A percentile compares a stretch with the other conserved stretches of the same genome.
phyloP scores from a whole-genome alignment of 1,140 invertebrate genomes.

The Hetaerina americana region DNA sequence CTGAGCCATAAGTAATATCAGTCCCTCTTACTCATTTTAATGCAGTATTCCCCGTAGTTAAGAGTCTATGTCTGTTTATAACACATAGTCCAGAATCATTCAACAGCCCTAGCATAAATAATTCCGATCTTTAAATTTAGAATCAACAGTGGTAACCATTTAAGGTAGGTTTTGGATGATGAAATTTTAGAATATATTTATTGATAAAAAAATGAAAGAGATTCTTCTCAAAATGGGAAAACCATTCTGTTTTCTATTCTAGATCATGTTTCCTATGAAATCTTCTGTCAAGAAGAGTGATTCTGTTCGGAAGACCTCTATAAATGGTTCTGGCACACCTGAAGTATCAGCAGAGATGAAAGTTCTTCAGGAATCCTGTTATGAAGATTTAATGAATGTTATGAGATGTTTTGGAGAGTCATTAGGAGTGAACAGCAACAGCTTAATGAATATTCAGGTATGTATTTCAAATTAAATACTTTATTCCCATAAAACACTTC shows the following conservation, averaged over 20 bases:
- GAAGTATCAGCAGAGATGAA: not conserved
- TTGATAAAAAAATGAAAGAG: not conserved
- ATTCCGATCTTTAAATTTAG: too few species aligned
- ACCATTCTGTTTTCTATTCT: not conserved
- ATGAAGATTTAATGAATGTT: not conserved
- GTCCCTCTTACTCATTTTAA: too few species aligned
- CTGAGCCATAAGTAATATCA: too few species aligned
- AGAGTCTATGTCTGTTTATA: too few species aligned
- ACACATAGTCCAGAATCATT: too few species aligned
- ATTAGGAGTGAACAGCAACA: not conserved
- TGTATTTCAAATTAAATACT: not conserved
- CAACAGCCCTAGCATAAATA: too few species aligned
- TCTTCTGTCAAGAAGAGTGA: not conserved
- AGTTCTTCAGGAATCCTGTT: not conserved
- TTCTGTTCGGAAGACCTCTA: not conserved
- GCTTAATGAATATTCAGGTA: not conserved
- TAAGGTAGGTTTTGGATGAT: too few species aligned
- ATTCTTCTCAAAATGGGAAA: not conserved
- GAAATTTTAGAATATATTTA: too few species aligned
- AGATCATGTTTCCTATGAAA: not conserved
- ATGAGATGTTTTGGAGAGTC: not conserved
- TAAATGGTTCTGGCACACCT: not conserved
- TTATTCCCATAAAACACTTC: not conserved
- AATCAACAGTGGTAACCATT: too few species aligned
- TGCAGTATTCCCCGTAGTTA: too few species aligned